Percentiles rank a stretch among this genome's conserved stretches.
These are phyloP conservation scores for Leucophenga maculata DNA, from an alignment of 2,888 invertebrate genomes.

Conservation along the genomic window DNA sequence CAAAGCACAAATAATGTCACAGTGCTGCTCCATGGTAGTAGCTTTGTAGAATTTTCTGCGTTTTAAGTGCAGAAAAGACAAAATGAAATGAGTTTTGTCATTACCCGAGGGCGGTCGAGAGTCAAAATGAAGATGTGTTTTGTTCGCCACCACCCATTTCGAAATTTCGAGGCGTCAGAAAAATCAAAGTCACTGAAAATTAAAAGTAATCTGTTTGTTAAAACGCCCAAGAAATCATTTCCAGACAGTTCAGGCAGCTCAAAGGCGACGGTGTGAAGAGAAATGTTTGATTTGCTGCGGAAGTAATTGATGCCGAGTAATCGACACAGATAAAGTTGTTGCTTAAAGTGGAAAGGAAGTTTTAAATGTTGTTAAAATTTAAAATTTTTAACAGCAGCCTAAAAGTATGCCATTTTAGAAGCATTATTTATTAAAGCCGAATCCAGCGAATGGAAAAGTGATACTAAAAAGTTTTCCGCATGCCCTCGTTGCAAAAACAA, in stretches of 20 bases:
- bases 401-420: slow-evolving; percentile 50
- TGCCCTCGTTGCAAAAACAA: not conserved
- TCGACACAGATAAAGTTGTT: not conserved
- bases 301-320: slow-evolving; percentile 43
- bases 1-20: not conserved
- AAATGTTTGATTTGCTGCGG: slow-evolving; percentile 24
- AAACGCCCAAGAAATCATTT: slow-evolving; percentile 57
- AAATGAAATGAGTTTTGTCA: slow-evolving; percentile 30
- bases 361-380: slow-evolving; percentile 30
- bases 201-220: slow-evolving; percentile 67
- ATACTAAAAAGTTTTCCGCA: too few relatives aligned
- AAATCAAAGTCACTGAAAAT: slow-evolving; percentile 66
- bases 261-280: slow-evolving; percentile 23
- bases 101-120: slow-evolving; percentile 5
- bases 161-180: slow-evolving; percentile 35
- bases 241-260: slow-evolving; percentile 24
- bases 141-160: slow-evolving; percentile 26
- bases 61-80: slow-evolving; percentile 3
- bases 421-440: slow-evolving; percentile 58
- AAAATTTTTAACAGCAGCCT: slow-evolving; percentile 56
- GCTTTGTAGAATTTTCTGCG: not conserved
- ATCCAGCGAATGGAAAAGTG: not conserved
- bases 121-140: slow-evolving; percentile 56
- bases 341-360: not conserved
- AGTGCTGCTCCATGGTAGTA: too few relatives aligned